Base-by-base conservation (phyloP, 1,140 invertebrate genomes). In the Brachionus koreanus region DNA sequence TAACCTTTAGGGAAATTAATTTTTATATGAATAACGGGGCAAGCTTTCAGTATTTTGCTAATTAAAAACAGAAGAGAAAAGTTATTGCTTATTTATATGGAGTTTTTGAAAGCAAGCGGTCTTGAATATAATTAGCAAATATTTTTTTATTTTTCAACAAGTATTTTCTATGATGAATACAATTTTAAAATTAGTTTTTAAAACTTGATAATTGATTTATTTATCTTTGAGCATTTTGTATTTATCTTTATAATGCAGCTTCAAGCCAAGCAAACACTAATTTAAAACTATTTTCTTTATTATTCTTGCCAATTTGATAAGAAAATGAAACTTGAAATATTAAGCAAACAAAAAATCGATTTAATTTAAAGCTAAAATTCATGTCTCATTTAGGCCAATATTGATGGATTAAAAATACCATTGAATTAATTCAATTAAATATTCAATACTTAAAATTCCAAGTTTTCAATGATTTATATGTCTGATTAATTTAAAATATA, bases 251-350 rank as follows among this genome's bases (percentile, higher is more conserved):
- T 7, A 65, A 65, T 33, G 63, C 25, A 16, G 65, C 65, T 69
- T 69, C 35, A 69, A 69, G 65, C 65, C 65, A 69, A 39, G 65
- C 65, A 37, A 69, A 69, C 65, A 69, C 29, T 39, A 69, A 69
- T 39, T 37, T 37, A 37, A 69, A 39, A 69, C 10, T 23, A 63
- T 63, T n/a, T 25, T 29, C 29, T 39, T 37, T 69, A 39, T 39
- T 37, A 69, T 65, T 65, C 33, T 33, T 13, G 63, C 33, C 9
- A 37, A 69, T 39, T 69, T 19, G 49, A 57, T 23, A 57, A 57
- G 49, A 57, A 57, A 57, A 57, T 57, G 19, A 57, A 19, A 19
- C 49, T 57, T 19, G 7, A 57, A 57, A 57, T 57, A 16, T 57
- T 57, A 57, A 57, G 49, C 49, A 57, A 57, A 57, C 49, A 9